phyloP scores from a whole-genome alignment of 2,113 vertebrate species.

The Protomyctophum bolini region DNA sequence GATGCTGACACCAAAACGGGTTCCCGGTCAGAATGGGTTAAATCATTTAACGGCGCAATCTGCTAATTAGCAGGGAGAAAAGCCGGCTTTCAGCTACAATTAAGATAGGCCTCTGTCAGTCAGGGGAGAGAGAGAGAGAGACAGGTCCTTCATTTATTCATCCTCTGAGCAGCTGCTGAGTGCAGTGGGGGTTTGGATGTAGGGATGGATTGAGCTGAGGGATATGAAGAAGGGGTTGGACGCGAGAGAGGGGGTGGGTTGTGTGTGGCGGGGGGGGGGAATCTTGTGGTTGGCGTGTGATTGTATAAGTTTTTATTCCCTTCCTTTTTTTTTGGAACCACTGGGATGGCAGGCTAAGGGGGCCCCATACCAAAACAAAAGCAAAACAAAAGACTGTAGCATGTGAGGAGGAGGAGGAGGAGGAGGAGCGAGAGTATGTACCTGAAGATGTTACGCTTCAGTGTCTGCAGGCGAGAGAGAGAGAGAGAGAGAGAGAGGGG shows the following conservation, averaged over 20 bases:
- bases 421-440: not conserved
- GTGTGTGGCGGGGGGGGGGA: conserved; percentile 3
- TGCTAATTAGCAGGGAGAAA: conserved; percentile 82
- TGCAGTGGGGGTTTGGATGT: conserved; percentile 65
- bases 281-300: conserved; percentile 25
- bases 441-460: conserved; percentile 7
- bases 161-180: conserved; percentile 77
- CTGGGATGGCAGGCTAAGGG: conserved; percentile 30
- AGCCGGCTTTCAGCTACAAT: conserved; percentile 80
- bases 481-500: conserved; percentile 5
- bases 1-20: no score
- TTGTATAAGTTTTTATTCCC: conserved; percentile 46
- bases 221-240: conserved; percentile 52
- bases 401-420: conserved; percentile 12
- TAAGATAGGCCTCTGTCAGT: conserved; percentile 76
- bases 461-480: conserved; percentile 1
- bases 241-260: conserved; percentile 9
- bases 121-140: conserved; percentile 43
- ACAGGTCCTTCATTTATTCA: conserved; percentile 77
- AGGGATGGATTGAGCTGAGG: conserved; percentile 56
- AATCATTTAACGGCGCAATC: conserved; percentile 85
- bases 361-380: conserved; percentile 38
- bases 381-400: conserved; percentile 56
- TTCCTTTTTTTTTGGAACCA: conserved; percentile 24
- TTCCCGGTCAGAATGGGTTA: no score